Evolutionary conservation across 2,113 vertebrate species (phyloP).

Genomic region (Dendrocopos noguchii): DNA sequence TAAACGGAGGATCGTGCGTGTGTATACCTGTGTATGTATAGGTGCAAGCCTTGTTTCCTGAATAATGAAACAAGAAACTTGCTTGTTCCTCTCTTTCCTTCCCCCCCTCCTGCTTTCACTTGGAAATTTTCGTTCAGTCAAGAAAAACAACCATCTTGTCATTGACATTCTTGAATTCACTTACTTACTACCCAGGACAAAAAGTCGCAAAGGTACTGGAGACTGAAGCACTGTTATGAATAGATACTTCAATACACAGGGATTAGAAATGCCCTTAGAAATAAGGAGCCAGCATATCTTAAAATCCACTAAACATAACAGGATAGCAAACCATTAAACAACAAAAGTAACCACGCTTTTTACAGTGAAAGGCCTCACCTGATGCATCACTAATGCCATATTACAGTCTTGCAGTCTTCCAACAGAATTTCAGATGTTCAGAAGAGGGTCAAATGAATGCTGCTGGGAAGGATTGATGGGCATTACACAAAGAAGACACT

Average conservation of each 20-base stretch:
- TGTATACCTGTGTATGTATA: background rate
- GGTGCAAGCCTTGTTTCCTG: fast-evolving
- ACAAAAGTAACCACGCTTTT: background rate
- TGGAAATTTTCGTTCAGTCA: background rate
- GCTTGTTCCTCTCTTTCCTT: background rate
- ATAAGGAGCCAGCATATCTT: background rate
- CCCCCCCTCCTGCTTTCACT: background rate
- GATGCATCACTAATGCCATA: fast-evolving
- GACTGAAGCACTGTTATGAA: background rate
- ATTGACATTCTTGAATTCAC: background rate
- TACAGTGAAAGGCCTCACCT: background rate
- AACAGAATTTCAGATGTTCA: background rate
- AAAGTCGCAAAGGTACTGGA: background rate
- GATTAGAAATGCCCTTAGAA: conserved; percentile 5
- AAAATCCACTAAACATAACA: background rate
- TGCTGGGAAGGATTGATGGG: background rate
- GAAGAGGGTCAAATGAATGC: background rate
- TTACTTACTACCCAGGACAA: background rate
- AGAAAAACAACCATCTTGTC: background rate
- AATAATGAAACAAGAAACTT: background rate
- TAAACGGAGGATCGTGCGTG: background rate
- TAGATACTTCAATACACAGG: background rate
- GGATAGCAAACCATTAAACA: background rate
- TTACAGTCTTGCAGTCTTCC: background rate
- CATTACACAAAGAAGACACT: background rate